Base-by-base conservation (phyloP, 2,113 vertebrate genomes). In the Protomyctophum bolini region DNA sequence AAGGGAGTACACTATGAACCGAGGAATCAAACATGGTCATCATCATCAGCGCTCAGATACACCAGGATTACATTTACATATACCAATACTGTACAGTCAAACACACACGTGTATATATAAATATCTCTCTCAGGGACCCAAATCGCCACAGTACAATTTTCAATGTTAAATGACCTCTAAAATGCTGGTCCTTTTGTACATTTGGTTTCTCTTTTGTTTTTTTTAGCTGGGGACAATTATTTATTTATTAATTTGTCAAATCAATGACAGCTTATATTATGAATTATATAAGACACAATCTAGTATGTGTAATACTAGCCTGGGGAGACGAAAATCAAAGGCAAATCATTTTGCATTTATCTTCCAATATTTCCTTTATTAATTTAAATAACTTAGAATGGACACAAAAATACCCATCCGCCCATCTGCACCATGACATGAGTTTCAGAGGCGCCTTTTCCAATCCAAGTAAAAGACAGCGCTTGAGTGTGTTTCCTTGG, bases 321-420 rank as follows among this genome's bases (percentile, higher is more conserved):
- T 56, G 61, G 64, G 11, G 66, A 66, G 58, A 67, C 7, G 68
- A 21, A 47, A 74, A 58, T 70, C 10, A 8, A 70, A 48, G 52
- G 80, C 50, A 41, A 41, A 41, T 72, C 28, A 28, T 70, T 66
- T 56, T 66, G 68, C 10, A 70, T 58, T 70, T 83, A 72, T 83
- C 80, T 86, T 85, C 68, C 72, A 5, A 67, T 77, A 76, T 86
- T 82, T 66, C 86, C 91, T 89, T 92, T 92, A 88, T 94, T 93
- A 85, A 91, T 88, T 92, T 91, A 92, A 94, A 94, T 93, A 93
- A 93, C 88, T 92, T 92, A 92, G 84, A 91, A 90, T 83, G 82
- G 87, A 91, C 88, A 92, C 76, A 90, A 89, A 70, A 87, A 86
- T 85, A 86, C 79, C 84, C 80, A 79, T 77, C 86, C 78, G 73